Evolutionary conservation across 2,888 invertebrate species (phyloP).

Genomic region (Thysanoteuthis rhombus): DNA sequence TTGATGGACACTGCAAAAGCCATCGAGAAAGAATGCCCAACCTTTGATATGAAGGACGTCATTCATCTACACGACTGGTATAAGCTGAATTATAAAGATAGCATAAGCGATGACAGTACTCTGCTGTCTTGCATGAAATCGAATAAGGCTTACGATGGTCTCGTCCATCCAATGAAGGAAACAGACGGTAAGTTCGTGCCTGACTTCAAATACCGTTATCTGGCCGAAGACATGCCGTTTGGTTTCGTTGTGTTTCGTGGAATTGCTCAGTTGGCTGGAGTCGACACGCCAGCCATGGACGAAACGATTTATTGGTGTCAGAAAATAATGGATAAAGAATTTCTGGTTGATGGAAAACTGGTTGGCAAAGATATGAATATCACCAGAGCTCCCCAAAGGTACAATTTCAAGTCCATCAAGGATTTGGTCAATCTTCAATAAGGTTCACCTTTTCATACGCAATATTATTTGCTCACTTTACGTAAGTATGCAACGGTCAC

Average conservation of each 20-base stretch:
- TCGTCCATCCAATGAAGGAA: constrained; percentile 50
- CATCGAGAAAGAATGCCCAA: constrained; percentile 40
- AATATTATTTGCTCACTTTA: background rate
- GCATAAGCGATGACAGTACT: constrained; percentile 44
- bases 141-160: constrained; percentile 51
- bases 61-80: constrained; percentile 53
- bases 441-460: background rate
- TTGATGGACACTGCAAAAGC: constrained; percentile 48
- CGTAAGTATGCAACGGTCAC: background rate
- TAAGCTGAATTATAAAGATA: constrained; percentile 44
- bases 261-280: constrained; percentile 49
- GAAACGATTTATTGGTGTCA: constrained; percentile 52
- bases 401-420: constrained; percentile 47
- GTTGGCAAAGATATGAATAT: constrained; percentile 48
- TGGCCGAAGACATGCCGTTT: constrained; percentile 52
- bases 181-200: constrained; percentile 48
- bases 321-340: constrained; percentile 51
- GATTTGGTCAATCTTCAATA: constrained; percentile 41
- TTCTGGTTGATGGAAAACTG: constrained; percentile 44
- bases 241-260: constrained; percentile 55
- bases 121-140: constrained; percentile 46
- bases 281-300: constrained; percentile 52
- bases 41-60: constrained; percentile 48
- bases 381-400: constrained; percentile 53
- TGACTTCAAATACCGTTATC: constrained; percentile 53